Percentiles rank a stretch among this genome's conserved stretches.
Evolutionary conservation across 2,888 invertebrate species (phyloP).

Genomic region (Norana najaformis): DNA sequence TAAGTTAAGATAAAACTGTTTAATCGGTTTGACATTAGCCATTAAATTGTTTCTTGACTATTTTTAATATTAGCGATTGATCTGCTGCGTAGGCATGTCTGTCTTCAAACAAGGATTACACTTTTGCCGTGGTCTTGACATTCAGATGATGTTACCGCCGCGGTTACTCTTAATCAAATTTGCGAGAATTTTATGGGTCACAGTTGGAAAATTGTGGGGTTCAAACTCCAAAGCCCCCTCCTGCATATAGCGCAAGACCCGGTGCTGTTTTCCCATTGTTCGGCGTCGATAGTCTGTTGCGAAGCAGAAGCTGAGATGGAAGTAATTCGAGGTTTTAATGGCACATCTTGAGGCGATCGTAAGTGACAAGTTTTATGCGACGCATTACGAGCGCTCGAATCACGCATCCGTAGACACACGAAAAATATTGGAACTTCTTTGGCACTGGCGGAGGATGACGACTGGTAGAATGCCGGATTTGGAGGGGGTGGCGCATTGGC

Average conservation of each 20-base stretch:
- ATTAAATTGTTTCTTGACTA: too few species aligned
- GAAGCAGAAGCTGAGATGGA: not conserved
- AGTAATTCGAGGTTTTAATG: constrained; percentile 1
- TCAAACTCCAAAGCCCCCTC: not conserved
- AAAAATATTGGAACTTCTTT: not conserved
- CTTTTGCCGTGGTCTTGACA: too few species aligned
- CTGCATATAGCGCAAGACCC: not conserved
- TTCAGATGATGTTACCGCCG: too few species aligned
- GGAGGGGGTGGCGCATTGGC: not conserved
- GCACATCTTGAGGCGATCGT: not conserved
- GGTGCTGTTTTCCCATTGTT: not conserved
- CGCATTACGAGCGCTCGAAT: not conserved
- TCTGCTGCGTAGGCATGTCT: too few species aligned
- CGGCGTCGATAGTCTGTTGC: not conserved
- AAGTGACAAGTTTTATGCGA: not conserved
- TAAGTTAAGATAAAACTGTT: too few species aligned
- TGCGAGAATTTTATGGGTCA: not conserved
- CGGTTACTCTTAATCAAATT: not conserved
- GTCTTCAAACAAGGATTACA: too few species aligned
- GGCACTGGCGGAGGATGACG: not conserved
- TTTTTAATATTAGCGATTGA: too few species aligned
- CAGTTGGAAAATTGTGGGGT: not conserved
- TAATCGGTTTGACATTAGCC: too few species aligned
- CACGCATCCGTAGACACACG: too few species aligned
- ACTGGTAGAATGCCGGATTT: too few species aligned